phyloP scores from a whole-genome alignment of 2,113 vertebrate genomes.

The Tamias sibiricus region DNA sequence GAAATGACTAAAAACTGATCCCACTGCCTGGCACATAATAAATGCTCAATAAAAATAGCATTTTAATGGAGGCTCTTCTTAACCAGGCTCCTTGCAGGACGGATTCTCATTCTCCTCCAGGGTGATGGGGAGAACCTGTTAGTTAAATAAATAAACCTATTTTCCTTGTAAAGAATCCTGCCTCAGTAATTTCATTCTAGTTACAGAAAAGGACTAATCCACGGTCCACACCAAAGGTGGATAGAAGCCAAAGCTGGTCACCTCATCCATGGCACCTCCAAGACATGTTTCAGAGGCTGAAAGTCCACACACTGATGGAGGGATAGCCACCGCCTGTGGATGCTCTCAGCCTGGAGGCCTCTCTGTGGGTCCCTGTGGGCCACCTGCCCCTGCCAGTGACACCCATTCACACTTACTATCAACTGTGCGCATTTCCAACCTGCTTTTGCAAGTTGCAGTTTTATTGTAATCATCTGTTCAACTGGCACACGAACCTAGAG shows the following conservation, averaged over 20 bases:
- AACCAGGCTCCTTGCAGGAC: neutral
- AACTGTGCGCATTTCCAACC: neutral
- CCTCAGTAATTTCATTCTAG: neutral
- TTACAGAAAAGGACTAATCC: neutral
- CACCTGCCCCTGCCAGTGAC: neutral
- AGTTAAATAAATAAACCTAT: neutral
- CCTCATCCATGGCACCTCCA: neutral
- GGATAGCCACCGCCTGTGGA: accelerated
- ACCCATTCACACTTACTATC: accelerated
- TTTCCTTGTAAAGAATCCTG: neutral
- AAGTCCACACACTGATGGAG: too few relatives aligned
- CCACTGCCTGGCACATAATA: neutral
- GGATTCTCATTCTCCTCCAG: neutral
- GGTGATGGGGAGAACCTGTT: neutral
- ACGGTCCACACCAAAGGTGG: neutral
- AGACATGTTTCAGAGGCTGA: too few relatives aligned
- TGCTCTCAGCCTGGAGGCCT: neutral
- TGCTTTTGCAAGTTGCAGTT: neutral
- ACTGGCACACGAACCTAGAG: neutral
- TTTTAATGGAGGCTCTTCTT: neutral
- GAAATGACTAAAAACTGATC: neutral
- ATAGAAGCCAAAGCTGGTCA: neutral
- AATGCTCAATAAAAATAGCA: neutral
- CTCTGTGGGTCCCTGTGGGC: accelerated
- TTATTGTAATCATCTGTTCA: neutral